Evolutionary conservation across 1,140 invertebrate species (phyloP), one percentile per base, ranked within the genome.

Genomic region (Drepana arcuata): DNA sequence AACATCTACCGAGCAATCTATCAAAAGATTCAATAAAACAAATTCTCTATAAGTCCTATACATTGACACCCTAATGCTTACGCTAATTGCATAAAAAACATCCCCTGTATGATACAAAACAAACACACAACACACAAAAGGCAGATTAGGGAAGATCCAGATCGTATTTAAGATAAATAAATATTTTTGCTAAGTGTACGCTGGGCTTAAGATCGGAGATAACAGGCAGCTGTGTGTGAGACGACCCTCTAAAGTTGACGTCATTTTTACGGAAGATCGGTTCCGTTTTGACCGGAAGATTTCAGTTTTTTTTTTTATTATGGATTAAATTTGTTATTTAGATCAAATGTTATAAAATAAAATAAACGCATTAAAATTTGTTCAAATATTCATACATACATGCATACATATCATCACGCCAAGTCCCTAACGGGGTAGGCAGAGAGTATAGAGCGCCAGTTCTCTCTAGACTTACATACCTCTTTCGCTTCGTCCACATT

Each of bases 101-200:
- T 70, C 70, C 38, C 45, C 35, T 10, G 44, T 38, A 64, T 51
- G 48, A 60, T 61, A 63, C 57, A 67, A 70, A n/a, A 72, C 69
- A 77, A 67, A 77, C 65, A 70, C 31, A 73, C 50, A 63, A 43
- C 54, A n/a, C 54, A 78, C 69, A 79, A 79, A 68, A 49, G 49
- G 47, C 67, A 75, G 75, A 80, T 80, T 77, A 80, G 69, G 49
- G 70, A 68, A 62, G 63, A 73, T 66, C 59, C 52, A 40, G 75
- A 80, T 80, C 72, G 73, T 66, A 77, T 75, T 80, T 80, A 65
- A 77, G 75, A 80, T 80, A 77, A 79, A 64, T 70, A 59, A 64
- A 63, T 68, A 71, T 69, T 72, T 72, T 69, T 55, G 63, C 64
- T 70, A 69, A 74, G 65, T 74, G 59, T 62, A 55, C 48, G 52